phyloP scores from a whole-genome alignment of 1,140 invertebrate species.

The Subanguina moxae region DNA sequence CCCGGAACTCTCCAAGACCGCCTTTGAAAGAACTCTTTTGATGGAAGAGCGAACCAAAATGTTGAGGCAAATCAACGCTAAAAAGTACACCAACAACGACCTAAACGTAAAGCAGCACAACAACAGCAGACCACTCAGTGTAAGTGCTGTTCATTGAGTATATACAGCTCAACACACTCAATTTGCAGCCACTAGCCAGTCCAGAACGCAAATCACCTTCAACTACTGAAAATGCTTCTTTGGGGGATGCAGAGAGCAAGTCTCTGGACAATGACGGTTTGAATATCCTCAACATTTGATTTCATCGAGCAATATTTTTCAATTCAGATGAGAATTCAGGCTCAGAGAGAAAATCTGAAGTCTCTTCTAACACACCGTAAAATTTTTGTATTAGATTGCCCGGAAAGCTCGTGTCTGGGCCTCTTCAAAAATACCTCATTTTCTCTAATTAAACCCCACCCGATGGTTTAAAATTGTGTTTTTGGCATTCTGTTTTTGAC shows the following conservation, averaged over 20 bases:
- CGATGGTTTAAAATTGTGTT: too few relatives aligned
- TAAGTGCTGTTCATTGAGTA: background rate
- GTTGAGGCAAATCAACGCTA: conserved; percentile 51
- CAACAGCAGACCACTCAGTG: conserved; percentile 2
- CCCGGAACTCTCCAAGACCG: conserved; percentile 94
- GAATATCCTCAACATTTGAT: too few relatives aligned
- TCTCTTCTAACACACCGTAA: too few relatives aligned
- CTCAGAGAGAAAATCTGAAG: too few relatives aligned
- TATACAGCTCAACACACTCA: background rate
- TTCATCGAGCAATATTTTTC: too few relatives aligned
- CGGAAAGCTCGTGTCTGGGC: too few relatives aligned
- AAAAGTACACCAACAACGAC: background rate
- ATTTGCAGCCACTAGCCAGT: background rate
- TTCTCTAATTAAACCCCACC: too few relatives aligned
- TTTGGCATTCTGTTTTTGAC: too few relatives aligned
- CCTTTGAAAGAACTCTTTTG: conserved; percentile 92
- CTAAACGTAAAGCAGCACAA: background rate
- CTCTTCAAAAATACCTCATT: too few relatives aligned
- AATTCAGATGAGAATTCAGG: too few relatives aligned
- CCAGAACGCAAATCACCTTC: background rate
- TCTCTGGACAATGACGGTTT: conserved; percentile 5
- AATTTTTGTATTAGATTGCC: too few relatives aligned
- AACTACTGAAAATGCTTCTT: background rate
- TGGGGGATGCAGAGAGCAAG: background rate
- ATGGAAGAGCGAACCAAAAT: conserved; percentile 99